Evolutionary conservation across 2,888 invertebrate species (phyloP).

Genomic region (Encarsia formosa): DNA sequence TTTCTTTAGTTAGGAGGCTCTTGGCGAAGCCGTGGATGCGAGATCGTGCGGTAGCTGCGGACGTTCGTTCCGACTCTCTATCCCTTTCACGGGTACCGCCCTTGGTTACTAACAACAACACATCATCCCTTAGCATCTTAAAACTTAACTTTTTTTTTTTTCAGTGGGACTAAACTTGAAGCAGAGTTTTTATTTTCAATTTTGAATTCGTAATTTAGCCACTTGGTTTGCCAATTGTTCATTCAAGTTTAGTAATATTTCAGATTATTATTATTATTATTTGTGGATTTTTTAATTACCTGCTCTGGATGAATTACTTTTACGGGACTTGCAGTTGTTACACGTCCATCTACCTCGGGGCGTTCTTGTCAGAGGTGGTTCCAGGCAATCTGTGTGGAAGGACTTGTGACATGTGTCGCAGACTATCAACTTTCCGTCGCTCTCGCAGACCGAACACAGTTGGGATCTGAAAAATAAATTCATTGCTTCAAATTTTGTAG

Average conservation of each 20-base stretch:
- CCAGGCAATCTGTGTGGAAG: conserved; percentile 73
- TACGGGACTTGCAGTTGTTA: conserved; percentile 55
- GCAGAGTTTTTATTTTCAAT: too few species aligned
- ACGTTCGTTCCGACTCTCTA: conserved; percentile 56
- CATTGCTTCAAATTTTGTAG: not conserved
- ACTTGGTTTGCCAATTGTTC: too few species aligned
- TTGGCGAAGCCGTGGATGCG: conserved; percentile 66
- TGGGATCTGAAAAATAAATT: conserved; percentile 40
- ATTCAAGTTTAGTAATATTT: not conserved
- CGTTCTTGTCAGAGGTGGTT: conserved; percentile 59
- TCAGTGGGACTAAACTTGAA: too few species aligned
- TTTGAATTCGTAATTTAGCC: too few species aligned
- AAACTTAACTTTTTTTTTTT: too few species aligned
- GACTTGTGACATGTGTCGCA: conserved; percentile 62
- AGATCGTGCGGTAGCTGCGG: conserved; percentile 61
- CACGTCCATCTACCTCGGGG: conserved; percentile 62
- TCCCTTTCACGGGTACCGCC: conserved; percentile 56
- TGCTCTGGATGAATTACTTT: conserved; percentile 40
- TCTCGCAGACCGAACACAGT: conserved; percentile 62
- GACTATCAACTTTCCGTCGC: conserved; percentile 62
- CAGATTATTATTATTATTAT: not conserved
- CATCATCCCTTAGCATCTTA: too few species aligned
- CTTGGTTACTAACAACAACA: conserved; percentile 47
- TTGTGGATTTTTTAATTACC: too few species aligned
- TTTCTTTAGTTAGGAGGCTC: conserved; percentile 54